These are phyloP conservation scores for Chionomys nivalis DNA, from an alignment of 2,113 vertebrate species.

Conservation along the genomic window DNA sequence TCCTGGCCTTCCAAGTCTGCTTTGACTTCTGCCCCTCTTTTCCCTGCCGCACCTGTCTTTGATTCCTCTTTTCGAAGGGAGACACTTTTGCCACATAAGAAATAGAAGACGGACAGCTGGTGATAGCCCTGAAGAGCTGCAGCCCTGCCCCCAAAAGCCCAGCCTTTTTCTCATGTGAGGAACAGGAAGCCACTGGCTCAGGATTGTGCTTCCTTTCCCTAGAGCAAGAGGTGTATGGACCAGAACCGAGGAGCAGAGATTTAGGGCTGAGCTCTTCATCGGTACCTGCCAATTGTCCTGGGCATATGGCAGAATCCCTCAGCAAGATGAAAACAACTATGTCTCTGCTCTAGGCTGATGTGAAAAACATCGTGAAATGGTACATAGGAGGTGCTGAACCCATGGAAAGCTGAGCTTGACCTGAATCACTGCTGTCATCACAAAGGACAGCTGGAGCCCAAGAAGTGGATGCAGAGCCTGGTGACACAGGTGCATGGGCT, in stretches of 20 bases:
- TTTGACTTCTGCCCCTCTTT: no score
- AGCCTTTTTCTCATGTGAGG: no score
- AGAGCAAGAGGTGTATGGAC: neutral
- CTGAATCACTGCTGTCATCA: rapidly evolving
- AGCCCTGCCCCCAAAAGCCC: neutral
- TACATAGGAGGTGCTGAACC: rapidly evolving
- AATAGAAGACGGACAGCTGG: neutral
- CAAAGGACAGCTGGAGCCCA: neutral
- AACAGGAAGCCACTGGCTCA: no score
- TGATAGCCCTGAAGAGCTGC: neutral
- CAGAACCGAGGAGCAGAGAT: neutral
- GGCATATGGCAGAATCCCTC: neutral
- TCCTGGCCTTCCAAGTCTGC: neutral
- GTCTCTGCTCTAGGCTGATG: rapidly evolving
- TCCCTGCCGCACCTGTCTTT: neutral
- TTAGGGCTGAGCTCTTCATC: rapidly evolving
- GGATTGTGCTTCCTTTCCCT: neutral
- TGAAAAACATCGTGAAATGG: neutral
- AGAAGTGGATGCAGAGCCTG: no score
- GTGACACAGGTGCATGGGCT: neutral
- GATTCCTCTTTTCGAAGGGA: neutral
- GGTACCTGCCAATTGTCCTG: neutral
- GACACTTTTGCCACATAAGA: neutral
- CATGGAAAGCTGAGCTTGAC: rapidly evolving
- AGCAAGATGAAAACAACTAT: neutral